Evolutionary conservation across 2,888 invertebrate genomes (phyloP).

Genomic region (Cylindroiulus punctatus): DNA sequence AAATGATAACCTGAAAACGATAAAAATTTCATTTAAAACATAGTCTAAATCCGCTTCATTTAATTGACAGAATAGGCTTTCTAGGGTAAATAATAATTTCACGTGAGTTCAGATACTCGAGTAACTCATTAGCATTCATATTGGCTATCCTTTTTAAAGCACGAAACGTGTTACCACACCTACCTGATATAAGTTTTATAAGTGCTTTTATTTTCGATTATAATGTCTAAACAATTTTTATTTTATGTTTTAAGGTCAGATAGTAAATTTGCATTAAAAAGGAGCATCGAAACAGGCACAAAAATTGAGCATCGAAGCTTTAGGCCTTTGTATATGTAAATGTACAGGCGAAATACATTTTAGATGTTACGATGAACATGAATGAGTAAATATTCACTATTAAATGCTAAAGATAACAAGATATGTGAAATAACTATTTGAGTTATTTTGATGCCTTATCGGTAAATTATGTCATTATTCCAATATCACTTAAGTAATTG

Average conservation of each 20-base stretch:
- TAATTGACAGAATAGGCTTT: slow-evolving; percentile 15
- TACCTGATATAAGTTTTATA: background rate
- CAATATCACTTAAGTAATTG: too few species aligned
- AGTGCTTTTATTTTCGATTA: background rate
- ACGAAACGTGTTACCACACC: background rate
- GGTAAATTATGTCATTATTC: too few species aligned
- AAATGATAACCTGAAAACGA: background rate
- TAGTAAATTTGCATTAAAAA: background rate
- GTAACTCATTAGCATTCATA: background rate
- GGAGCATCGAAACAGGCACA: background rate
- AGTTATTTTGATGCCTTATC: too few species aligned
- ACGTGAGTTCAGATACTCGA: background rate
- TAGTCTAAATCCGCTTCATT: background rate
- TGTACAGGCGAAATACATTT: background rate
- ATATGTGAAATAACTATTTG: too few species aligned
- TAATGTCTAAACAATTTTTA: background rate
- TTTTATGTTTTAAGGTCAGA: slow-evolving; percentile 43
- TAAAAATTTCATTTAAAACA: background rate
- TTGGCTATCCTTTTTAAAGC: background rate
- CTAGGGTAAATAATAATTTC: slow-evolving; percentile 6
- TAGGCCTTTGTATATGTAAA: too few species aligned
- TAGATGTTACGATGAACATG: too few species aligned
- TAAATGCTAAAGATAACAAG: too few species aligned
- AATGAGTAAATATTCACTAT: too few species aligned
- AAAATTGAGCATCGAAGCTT: too few species aligned